Conservation (phyloP, 2,888 invertebrate species). For the Tetheella fluctuosa region DNA sequence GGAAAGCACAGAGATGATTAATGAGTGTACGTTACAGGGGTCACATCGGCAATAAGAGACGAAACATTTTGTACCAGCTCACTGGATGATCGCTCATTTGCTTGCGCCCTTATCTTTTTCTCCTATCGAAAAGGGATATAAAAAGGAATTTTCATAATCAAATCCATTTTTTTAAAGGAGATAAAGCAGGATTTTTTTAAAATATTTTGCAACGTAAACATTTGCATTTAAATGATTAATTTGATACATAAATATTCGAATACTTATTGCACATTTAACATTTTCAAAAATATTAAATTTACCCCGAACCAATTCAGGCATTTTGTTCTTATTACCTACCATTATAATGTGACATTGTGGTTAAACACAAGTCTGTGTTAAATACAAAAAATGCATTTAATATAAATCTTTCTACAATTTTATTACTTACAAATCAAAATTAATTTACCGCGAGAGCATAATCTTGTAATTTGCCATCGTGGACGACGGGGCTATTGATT, state of each 20-base stretch:
- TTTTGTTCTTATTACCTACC: no score
- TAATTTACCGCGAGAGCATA: no score
- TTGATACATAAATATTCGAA: not conserved
- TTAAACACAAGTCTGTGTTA: no score
- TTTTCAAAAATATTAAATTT: no score
- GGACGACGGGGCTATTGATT: not conserved
- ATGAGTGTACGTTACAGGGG: constrained; percentile 61
- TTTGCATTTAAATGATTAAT: constrained; percentile 17
- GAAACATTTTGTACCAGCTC: constrained; percentile 60
- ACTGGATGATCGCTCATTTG: constrained; percentile 66
- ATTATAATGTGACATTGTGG: no score
- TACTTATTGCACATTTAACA: no score
- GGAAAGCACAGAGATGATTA: constrained; percentile 60
- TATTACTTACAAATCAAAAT: no score
- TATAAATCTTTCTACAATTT: no score
- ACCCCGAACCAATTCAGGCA: no score
- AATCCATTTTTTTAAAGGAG: constrained; percentile 34
- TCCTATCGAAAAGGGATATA: constrained; percentile 47
- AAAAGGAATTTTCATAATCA: constrained; percentile 38
- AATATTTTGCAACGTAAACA: no score
- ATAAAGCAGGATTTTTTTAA: constrained; percentile 32
- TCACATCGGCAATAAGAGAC: constrained; percentile 42
- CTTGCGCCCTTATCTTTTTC: constrained; percentile 51
- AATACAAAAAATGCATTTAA: no score
- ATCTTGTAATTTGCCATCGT: not conserved